These are phyloP conservation scores for Onthophagus taurus DNA, from an alignment of 1,140 invertebrate genomes.

Conservation along the genomic window DNA sequence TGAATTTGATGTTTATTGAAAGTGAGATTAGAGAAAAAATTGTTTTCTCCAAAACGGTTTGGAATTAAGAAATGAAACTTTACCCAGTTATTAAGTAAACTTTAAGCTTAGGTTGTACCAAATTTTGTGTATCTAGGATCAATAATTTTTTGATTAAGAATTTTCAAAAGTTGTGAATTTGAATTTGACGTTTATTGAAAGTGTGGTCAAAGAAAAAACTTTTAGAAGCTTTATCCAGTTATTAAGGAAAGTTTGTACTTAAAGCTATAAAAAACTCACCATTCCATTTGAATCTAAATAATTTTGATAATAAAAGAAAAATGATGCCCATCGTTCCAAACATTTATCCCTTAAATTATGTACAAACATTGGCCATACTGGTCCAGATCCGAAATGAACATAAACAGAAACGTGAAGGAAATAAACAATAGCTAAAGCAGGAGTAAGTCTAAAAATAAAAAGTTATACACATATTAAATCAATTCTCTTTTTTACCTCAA, in stretches of 20 bases:
- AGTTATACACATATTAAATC: not conserved
- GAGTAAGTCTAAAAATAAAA: slow-evolving; percentile 37
- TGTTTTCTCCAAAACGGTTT: no score
- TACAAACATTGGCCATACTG: slow-evolving; percentile 33
- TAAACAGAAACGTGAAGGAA: slow-evolving; percentile 35
- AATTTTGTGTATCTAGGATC: no score
- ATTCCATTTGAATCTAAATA: slow-evolving; percentile 34
- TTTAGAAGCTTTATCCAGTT: not conserved
- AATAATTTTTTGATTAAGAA: no score
- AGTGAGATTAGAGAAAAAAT: no score
- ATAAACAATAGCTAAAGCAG: slow-evolving; percentile 37
- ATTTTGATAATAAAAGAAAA: slow-evolving; percentile 52
- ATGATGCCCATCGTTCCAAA: slow-evolving; percentile 47
- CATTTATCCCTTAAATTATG: slow-evolving; percentile 30
- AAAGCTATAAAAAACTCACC: slow-evolving; percentile 21
- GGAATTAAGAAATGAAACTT: no score
- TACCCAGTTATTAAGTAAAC: no score
- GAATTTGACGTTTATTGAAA: no score
- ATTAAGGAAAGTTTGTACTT: not conserved
- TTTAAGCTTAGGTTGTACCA: no score
- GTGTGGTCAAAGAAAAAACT: no score
- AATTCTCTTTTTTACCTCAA: slow-evolving; percentile 9
- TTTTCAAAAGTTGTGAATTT: no score
- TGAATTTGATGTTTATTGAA: no score
- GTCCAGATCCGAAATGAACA: slow-evolving; percentile 35